Base-by-base conservation (phyloP, 2,888 invertebrate species). In the Tenthredo mesomela region DNA sequence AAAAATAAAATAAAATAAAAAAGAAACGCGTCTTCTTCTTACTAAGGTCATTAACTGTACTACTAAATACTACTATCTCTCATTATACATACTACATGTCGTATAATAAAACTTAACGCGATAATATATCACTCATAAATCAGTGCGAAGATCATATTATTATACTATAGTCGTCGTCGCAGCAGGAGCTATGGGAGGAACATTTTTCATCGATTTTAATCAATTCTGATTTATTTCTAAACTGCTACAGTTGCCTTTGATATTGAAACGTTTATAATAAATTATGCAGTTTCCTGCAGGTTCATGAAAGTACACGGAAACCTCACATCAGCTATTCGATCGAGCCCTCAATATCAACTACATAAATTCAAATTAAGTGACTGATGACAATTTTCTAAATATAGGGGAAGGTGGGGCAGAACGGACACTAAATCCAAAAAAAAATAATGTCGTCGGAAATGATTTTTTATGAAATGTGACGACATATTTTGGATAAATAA, bases 1-100 rank as follows among this genome's bases (percentile, higher is more conserved):
- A 82, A 58, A 87, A 88, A 89, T 85, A 89, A 89, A 88, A 87
- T 87, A 86, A n/a, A n/a, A n/a, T n/a, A n/a, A n/a, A n/a, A n/a
- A n/a, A 88, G 86, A 87, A 88, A 80, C 61, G 80, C 58, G 61
- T 80, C 80, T 80, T 80, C 61, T 80, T 58, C 80, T 40, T 80
- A 80, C 40, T 80, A 58, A 80, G 67, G 80, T 80, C 80, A 80
- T 80, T 77, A 77, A 80, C 80, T 80, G 58, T 80, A 80, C 61
- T 61, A 58, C 21, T 80, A 80, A 18, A 73, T 80, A 61, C 80
- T 61, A 80, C 80, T 80, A 61, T 61, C 40, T 61, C 40, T 77
- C 78, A 80, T 61, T 9, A 61, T 37, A 61, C 37, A 58, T 61
- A 61, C 58, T 37, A 80, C 43, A 43, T 73, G 43, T 73, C 40